Evolutionary conservation across 2,797 vertebrate species (phyloP), one percentile per base, ranked within the genome.

Genomic region (Gallirallus australis): DNA sequence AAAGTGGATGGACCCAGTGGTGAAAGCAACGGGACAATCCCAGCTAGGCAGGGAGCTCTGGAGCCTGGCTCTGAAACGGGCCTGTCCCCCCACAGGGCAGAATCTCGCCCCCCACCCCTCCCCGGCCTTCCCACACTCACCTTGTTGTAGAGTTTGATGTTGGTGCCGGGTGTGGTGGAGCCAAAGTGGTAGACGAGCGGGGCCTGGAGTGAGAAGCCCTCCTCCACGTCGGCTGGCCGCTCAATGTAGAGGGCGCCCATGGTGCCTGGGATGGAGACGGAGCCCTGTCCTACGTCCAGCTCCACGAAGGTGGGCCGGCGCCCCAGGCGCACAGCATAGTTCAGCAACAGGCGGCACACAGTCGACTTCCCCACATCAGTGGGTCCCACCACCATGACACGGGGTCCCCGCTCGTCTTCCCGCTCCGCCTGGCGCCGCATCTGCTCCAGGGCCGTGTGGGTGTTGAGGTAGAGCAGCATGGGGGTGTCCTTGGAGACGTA

Each of bases 111-210:
- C 23, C 30, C 6, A 6, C 11, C 33, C 17, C 37, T 6, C 28
- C 18, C 6, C 4, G 2, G 8, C 12, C 25, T 7, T 30, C 63
- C 27, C 0, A 0, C 10, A 1, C 97, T 98, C 71, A 99, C 99
- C 99, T 99, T 99, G 90, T 99, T 99, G 96, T 99, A 99, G 77
- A 99, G 99, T 97, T 99, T 99, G 96, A 99, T 99, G 97, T 99
- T 99, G 81, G 99, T 99, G 65, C 99, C 99, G 2, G 99, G 99
- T 8, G 99, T 99, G 33, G 99, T 99, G 28, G 99, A 99, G 61
- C 99, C 99, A 64, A 99, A 99, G 97, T 99, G 99, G 95, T 99
- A 99, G 27, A 99, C 99, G 16, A 99, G 97, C 1, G 99, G 99
- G 52, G 99, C 99, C 97, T 99, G 99, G 35, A 99, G 99, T 5